Evolutionary conservation across 2,888 invertebrate genomes (phyloP).

Genomic region (Coleophora deauratella): DNA sequence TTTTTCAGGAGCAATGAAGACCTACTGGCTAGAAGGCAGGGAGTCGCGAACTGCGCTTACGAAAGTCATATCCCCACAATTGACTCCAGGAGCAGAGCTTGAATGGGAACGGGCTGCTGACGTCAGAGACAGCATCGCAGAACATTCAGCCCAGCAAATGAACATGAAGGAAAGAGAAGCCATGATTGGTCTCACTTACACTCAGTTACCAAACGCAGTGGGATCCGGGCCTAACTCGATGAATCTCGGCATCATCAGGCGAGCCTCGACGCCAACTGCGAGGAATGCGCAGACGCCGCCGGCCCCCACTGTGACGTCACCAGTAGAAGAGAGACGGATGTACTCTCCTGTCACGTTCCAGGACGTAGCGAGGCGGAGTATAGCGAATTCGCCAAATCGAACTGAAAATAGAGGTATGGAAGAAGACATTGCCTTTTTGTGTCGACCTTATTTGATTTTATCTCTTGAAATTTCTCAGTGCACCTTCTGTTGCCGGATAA

Average conservation of each 20-base stretch:
- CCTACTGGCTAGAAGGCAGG: slow-evolving; percentile 88
- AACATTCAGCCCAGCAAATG: slow-evolving; percentile 52
- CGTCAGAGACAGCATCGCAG: slow-evolving; percentile 58
- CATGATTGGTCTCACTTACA: neutral
- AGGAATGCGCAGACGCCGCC: slow-evolving; percentile 18
- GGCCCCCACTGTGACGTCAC: slow-evolving; percentile 45
- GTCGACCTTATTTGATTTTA: too few species aligned
- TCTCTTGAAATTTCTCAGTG: too few species aligned
- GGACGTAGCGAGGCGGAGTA: slow-evolving; percentile 85
- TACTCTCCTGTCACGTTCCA: slow-evolving; percentile 91
- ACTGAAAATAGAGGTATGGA: slow-evolving; percentile 44
- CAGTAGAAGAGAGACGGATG: slow-evolving; percentile 78
- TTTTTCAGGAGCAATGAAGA: slow-evolving; percentile 88
- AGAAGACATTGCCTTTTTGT: neutral
- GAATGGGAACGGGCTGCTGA: slow-evolving; percentile 67
- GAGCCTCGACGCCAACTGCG: slow-evolving; percentile 23
- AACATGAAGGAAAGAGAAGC: slow-evolving; percentile 37
- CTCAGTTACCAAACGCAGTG: slow-evolving; percentile 31
- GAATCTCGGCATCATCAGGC: slow-evolving; percentile 24
- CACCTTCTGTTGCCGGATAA: too few species aligned
- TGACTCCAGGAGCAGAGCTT: slow-evolving; percentile 49
- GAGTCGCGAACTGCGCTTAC: slow-evolving; percentile 76
- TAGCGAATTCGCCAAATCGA: slow-evolving; percentile 81
- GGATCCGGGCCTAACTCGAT: slow-evolving; percentile 40
- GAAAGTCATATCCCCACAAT: slow-evolving; percentile 56